These are phyloP conservation scores for Mesitornis unicolor DNA, from an alignment of 2,113 vertebrate species.

Conservation along the genomic window DNA sequence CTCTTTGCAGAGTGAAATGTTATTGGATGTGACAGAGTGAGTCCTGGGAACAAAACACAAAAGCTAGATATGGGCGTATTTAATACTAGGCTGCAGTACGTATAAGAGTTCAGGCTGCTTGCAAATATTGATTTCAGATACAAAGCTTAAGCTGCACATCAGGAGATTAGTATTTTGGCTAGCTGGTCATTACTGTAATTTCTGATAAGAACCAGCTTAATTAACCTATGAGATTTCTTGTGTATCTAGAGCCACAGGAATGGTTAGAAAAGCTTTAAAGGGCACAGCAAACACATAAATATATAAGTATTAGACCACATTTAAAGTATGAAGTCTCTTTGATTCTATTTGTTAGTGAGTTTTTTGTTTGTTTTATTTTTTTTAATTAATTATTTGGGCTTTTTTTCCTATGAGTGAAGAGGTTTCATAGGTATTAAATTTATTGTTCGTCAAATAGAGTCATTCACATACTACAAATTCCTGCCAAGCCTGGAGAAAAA, in stretches of 20 bases:
- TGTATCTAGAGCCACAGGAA: background rate
- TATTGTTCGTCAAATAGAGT: background rate
- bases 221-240: background rate
- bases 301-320: background rate
- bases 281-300: background rate
- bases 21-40: background rate
- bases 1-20: background rate
- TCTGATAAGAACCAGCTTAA: constrained; percentile 15
- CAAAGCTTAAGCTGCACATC: background rate
- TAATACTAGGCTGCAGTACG: background rate
- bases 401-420: background rate
- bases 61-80: background rate
- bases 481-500: background rate
- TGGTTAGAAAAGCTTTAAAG: background rate
- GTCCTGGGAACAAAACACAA: background rate
- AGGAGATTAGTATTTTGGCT: constrained; percentile 15
- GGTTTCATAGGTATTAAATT: background rate
- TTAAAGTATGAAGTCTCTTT: background rate
- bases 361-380: background rate
- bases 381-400: background rate
- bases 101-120: background rate
- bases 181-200: background rate
- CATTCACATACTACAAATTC: background rate
- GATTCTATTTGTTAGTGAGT: background rate
- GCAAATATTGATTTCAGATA: constrained; percentile 22